These are phyloP conservation scores for Carassius gibelio DNA, from an alignment of 2,113 vertebrate genomes.

Conservation along the genomic window DNA sequence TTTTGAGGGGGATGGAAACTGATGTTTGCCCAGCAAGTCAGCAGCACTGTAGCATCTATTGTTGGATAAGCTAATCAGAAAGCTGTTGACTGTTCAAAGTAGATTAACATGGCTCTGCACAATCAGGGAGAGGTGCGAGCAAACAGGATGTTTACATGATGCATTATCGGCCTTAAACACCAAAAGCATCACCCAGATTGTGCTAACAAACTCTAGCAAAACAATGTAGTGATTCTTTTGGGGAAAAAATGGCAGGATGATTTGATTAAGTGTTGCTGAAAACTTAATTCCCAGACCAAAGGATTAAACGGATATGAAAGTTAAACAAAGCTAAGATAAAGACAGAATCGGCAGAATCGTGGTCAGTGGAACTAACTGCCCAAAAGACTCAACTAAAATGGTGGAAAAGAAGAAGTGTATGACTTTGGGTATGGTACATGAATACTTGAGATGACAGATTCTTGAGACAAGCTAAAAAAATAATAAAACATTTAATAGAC, in stretches of 20 bases:
- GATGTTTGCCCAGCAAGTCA: conserved; percentile 3
- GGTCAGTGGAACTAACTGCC: not conserved
- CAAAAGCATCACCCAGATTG: not conserved
- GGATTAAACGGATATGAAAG: not conserved
- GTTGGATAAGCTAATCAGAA: conserved; percentile 21
- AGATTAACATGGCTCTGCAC: conserved; percentile 41
- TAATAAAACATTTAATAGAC: not conserved
- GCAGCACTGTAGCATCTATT: not conserved
- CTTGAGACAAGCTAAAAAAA: not conserved
- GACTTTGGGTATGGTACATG: too few relatives aligned
- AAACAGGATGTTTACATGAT: conserved; percentile 49
- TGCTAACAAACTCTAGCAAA: conserved; percentile 9
- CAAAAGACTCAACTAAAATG: not conserved
- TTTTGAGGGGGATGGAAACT: not conserved
- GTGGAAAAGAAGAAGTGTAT: not conserved
- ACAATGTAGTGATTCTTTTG: not conserved
- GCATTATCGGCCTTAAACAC: conserved; percentile 22
- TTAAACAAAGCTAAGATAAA: not conserved
- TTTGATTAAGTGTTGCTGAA: not conserved
- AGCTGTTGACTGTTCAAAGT: conserved; percentile 38
- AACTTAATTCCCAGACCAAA: not conserved
- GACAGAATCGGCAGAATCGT: not conserved
- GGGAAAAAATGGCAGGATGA: not conserved
- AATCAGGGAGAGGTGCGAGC: conserved; percentile 33
- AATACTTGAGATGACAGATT: not conserved